A percentile compares a stretch with the other conserved stretches of the same genome.
Evolutionary conservation across 2,113 vertebrate genomes (phyloP).

Genomic region (Sturnira hondurensis): DNA sequence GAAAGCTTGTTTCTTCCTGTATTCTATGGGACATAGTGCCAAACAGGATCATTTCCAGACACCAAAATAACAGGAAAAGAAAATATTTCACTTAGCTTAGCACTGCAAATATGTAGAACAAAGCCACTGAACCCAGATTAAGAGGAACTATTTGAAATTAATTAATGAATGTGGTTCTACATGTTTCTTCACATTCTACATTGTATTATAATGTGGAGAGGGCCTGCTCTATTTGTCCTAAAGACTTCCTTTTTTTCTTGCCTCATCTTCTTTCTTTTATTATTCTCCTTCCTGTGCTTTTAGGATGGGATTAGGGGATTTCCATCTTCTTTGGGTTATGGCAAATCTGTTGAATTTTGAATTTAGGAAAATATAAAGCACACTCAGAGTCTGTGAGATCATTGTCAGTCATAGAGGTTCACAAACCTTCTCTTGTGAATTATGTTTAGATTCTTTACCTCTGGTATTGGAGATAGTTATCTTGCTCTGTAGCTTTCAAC

Average conservation of each 20-base stretch:
- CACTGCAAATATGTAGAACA: background rate
- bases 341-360: background rate
- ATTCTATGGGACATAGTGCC: background rate
- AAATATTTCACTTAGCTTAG: background rate
- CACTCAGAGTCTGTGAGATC: background rate
- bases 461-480: background rate
- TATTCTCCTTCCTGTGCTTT: background rate
- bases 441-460: background rate
- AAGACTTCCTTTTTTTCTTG: background rate
- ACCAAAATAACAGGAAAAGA: background rate
- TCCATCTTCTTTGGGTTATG: background rate
- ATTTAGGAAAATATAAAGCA: background rate
- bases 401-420: background rate
- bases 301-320: background rate
- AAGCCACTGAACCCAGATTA: background rate
- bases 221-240: background rate
- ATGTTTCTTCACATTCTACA: background rate
- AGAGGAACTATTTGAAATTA: background rate
- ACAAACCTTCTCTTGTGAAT: background rate
- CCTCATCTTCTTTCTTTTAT: background rate
- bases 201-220: background rate
- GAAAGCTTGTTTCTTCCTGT: conserved; percentile 1
- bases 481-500: background rate
- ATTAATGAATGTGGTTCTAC: background rate
- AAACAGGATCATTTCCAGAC: background rate